Conservation (phyloP, 2,797 vertebrate species). For the Pseudochaenichthys georgianus region DNA sequence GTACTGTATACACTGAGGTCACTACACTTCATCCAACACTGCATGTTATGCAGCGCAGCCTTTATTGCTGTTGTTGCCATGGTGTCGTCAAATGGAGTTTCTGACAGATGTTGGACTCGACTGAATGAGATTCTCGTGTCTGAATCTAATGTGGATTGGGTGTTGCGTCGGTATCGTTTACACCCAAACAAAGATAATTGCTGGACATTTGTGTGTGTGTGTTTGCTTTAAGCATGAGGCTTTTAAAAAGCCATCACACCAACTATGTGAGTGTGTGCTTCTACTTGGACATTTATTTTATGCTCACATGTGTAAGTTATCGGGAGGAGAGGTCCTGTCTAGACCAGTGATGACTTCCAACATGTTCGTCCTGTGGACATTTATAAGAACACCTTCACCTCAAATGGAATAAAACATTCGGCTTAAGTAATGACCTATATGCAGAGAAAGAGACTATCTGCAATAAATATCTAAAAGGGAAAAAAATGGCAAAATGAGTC, state of each 20-base stretch:
- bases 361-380: conserved; percentile 11
- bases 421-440: neutral
- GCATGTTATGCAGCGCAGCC: conserved; percentile 17
- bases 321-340: conserved; percentile 37
- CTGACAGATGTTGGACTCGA: conserved; percentile 55
- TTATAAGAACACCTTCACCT: conserved; percentile 15
- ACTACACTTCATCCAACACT: no score
- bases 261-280: conserved; percentile 40
- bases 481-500: conserved; percentile 17
- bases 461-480: conserved; percentile 3
- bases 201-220: conserved; percentile 35
- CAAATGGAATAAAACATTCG: neutral
- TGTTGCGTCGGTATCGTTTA: conserved; percentile 46
- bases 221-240: conserved; percentile 58
- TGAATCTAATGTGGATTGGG: conserved; percentile 41
- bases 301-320: conserved; percentile 69
- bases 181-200: conserved; percentile 62
- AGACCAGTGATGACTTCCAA: conserved; percentile 26
- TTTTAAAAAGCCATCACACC: conserved; percentile 66
- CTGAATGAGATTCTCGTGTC: conserved; percentile 56
- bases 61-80: conserved; percentile 48
- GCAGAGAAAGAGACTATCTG: neutral
- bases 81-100: conserved; percentile 32
- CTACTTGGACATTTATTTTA: conserved; percentile 55
- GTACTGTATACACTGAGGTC: no score